These are phyloP conservation scores for Ectemnius continuus DNA, from an alignment of 2,888 invertebrate genomes.

Conservation along the genomic window DNA sequence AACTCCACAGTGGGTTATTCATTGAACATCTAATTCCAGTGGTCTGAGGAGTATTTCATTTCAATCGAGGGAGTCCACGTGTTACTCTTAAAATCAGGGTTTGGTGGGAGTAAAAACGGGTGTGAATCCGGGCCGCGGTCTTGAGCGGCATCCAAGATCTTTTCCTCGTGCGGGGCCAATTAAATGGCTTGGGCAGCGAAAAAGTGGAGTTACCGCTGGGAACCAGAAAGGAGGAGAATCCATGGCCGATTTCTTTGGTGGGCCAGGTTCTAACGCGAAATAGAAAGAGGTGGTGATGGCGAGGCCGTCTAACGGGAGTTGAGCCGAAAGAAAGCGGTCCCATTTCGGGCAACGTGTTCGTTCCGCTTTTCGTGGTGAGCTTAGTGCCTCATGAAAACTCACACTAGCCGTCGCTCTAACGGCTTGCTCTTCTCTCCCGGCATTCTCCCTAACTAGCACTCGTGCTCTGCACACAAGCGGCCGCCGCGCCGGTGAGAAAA, in stretches of 20 bases:
- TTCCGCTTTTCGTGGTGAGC: constrained; percentile 47
- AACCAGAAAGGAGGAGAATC: not conserved
- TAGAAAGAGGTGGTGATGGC: constrained; percentile 12
- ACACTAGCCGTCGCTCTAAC: constrained; percentile 18
- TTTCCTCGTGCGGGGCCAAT: no score
- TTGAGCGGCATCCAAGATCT: no score
- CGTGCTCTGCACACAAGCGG: no score
- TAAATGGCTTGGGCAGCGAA: not conserved
- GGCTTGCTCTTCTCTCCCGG: no score
- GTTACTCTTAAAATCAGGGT: no score
- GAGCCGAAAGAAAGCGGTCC: constrained; percentile 49
- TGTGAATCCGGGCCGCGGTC: no score
- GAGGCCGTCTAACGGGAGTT: constrained; percentile 40
- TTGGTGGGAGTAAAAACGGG: no score
- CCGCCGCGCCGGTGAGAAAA: not conserved
- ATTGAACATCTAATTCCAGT: no score
- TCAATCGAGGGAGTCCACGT: no score
- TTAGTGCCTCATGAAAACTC: constrained; percentile 28
- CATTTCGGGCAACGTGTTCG: constrained; percentile 24
- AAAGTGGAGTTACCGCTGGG: not conserved
- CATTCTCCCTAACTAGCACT: no score
- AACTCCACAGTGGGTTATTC: no score
- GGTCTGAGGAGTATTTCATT: no score
- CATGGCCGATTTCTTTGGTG: not conserved
- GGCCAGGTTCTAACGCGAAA: constrained; percentile 22